Evolutionary conservation across 2,113 vertebrate species (phyloP).

Genomic region (Mesitornis unicolor): DNA sequence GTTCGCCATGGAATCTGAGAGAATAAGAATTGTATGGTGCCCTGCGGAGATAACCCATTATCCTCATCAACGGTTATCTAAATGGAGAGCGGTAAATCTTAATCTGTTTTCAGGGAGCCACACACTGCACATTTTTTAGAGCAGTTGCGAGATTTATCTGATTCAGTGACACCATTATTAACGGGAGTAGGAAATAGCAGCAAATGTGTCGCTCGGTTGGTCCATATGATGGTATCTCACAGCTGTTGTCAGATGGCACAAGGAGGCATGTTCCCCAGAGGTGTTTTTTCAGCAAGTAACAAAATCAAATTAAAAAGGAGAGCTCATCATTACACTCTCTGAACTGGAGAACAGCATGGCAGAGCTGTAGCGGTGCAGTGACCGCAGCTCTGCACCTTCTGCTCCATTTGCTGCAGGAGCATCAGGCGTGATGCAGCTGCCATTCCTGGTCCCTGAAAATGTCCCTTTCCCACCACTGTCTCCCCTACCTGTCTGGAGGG

Average conservation of each 20-base stretch:
- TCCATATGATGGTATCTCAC: neutral
- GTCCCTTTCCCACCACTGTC: neutral
- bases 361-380: fast-evolving
- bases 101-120: neutral
- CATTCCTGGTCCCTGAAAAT: neutral
- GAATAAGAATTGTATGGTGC: neutral
- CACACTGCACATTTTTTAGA: neutral
- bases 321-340: neutral
- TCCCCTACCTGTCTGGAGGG: neutral
- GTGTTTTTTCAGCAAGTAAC: neutral
- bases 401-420: neutral
- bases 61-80: neutral
- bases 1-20: neutral
- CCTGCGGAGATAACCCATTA: neutral
- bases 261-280: neutral
- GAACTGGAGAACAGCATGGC: neutral
- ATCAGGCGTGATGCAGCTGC: neutral
- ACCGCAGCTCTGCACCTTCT: neutral
- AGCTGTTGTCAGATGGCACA: neutral
- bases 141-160: neutral
- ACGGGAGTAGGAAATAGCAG: neutral
- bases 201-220: neutral
- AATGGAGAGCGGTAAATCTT: neutral
- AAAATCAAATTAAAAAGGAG: neutral
- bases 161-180: neutral